phyloP scores from a whole-genome alignment of 2,797 vertebrate genomes.

The Distichodus sexfasciatus region DNA sequence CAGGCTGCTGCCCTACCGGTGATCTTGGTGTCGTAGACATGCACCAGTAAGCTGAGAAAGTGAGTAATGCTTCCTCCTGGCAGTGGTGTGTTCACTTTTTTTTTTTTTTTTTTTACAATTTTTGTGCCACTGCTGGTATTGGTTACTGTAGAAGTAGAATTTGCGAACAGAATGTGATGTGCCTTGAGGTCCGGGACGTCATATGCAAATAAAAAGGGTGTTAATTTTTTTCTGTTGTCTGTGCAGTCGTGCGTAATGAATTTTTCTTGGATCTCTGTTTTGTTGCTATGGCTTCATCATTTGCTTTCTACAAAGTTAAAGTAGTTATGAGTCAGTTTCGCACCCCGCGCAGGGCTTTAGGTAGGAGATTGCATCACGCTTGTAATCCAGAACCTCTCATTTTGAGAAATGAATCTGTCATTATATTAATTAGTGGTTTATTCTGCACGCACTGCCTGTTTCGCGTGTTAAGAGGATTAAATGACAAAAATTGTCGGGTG shows the following conservation, averaged over 20 bases:
- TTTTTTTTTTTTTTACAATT: not conserved
- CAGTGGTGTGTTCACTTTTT: too few relatives aligned
- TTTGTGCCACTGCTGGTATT: not conserved
- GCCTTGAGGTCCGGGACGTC: not conserved
- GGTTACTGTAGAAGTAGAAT: too few relatives aligned
- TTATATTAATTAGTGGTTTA: slow-evolving; percentile 41
- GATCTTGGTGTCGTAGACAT: too few relatives aligned
- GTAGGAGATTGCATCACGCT: slow-evolving; percentile 37
- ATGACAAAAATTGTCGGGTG: slow-evolving; percentile 43
- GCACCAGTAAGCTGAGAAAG: too few relatives aligned
- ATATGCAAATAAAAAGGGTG: not conserved
- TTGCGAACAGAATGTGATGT: not conserved
- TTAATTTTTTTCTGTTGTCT: not conserved
- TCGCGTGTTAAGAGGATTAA: slow-evolving; percentile 65
- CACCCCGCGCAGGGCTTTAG: slow-evolving; percentile 23
- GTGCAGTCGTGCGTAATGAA: not conserved
- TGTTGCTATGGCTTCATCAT: not conserved
- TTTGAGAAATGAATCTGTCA: slow-evolving; percentile 55
- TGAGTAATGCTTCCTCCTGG: too few relatives aligned
- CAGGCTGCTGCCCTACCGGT: too few relatives aligned
- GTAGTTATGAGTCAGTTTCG: not conserved
- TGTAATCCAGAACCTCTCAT: slow-evolving; percentile 55
- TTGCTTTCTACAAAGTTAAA: not conserved
- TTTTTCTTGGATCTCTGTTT: not conserved
- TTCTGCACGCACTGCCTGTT: slow-evolving; percentile 50